A percentile compares a stretch with the other conserved stretches of the same genome.
Conservation (phyloP, 1,140 invertebrate species). For the Kradibia gibbosae region DNA sequence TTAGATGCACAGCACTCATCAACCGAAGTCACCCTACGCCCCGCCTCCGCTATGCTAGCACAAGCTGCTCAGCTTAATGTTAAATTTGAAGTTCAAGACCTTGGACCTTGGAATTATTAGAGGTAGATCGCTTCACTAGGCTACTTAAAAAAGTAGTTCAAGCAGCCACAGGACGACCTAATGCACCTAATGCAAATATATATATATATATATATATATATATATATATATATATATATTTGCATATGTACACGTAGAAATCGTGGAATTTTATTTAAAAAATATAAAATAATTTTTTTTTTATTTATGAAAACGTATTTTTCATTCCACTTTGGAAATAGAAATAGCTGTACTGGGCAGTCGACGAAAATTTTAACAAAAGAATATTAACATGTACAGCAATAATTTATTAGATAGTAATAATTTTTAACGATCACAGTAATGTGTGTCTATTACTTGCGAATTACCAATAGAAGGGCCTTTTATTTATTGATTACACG, state of each 20-base stretch:
- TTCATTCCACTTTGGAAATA: not conserved
- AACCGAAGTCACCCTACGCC: too few relatives aligned
- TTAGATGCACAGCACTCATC: not conserved
- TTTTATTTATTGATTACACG: not conserved
- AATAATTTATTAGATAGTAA: conserved; percentile 53
- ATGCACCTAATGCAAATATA: too few relatives aligned
- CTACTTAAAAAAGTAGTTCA: conserved; percentile 80
- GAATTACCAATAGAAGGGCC: conserved; percentile 19
- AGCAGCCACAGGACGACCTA: conserved; percentile 81
- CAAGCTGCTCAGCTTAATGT: too few relatives aligned
- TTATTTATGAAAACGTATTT: not conserved
- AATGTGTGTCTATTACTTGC: conserved; percentile 48
- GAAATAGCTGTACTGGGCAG: conserved; percentile 2
- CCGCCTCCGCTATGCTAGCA: too few relatives aligned
- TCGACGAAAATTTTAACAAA: conserved; percentile 22
- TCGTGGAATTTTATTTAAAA: conserved; percentile 3
- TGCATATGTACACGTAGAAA: conserved; percentile 15
- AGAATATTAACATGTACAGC: not conserved
- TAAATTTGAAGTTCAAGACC: too few relatives aligned
- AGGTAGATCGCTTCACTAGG: conserved; percentile 82
- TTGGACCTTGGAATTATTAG: too few relatives aligned
- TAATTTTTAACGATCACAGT: conserved; percentile 61
- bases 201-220: too few relatives aligned
- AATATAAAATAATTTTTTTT: conserved; percentile 39
- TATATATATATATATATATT: conserved; percentile 14